Evolutionary conservation across 2,888 invertebrate genomes (phyloP), one percentile per base, ranked within the genome.

Genomic region (Stegophylla sp.): DNA sequence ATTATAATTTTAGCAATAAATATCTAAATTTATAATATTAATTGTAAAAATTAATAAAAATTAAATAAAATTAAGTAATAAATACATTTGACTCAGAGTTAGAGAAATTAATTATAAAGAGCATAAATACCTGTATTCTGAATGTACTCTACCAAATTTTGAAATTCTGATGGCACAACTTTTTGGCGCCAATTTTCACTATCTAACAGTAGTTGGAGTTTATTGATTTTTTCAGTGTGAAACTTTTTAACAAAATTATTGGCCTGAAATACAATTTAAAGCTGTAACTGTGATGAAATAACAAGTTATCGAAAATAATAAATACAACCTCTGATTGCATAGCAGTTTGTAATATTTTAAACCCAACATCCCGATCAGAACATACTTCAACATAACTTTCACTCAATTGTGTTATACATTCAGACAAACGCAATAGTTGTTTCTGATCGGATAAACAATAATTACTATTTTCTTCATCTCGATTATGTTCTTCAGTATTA

Each of bases 181-280:
- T 96, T 94, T 84, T 93, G 91, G 85, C 94, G 95, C 98, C 98
- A 98, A 82, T 94, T 89, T 87, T 98, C 98, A 83, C 91, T 91
- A 86, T 97, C 97, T 64, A 98, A 88, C 53, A 96, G 90, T 83
- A 94, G 87, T 61, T 92, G 92, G 76, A 98, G 88, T 87, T 96
- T 96, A 74, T 91, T 91, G 87, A 95, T 94, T 66, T 95, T 90
- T 85, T 96, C 95, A 59, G 91, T 90, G 87, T 98, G 98, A 86
- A 98, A 95, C 85, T 93, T 91, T 85, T 94, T 93, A 74, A 97
- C 93, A 87, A 96, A 97, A 85, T 94, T 93, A 86, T 93, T 93
- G 0, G 96, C 95, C 90, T 96, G 75, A 17, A 84, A 77, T 26
- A 66, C 9, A 53, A 45, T 41, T 20, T 77, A 69, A 10, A 12